Percentiles rank a stretch among this genome's conserved stretches.
Evolutionary conservation across 2,797 vertebrate genomes (phyloP).

Genomic region (Girardinus metallicus): DNA sequence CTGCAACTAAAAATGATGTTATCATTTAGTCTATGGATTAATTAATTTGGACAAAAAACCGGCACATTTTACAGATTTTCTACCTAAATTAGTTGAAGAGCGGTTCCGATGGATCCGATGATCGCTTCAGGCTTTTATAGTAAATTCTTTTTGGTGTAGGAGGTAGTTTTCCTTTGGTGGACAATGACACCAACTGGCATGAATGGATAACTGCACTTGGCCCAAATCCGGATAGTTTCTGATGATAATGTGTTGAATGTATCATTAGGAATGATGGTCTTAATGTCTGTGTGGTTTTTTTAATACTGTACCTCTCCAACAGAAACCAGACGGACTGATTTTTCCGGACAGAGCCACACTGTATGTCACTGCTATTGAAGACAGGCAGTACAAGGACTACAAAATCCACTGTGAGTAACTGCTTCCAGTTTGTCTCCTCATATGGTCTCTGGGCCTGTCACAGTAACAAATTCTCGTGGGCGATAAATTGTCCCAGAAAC

Average conservation of each 20-base stretch:
- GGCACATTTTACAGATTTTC: no score
- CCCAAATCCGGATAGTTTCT: no score
- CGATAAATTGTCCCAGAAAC: no score
- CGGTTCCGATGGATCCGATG: no score
- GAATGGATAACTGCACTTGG: background rate
- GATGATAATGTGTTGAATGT: no score
- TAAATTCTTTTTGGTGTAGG: background rate
- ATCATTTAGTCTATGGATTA: no score
- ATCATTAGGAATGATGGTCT: background rate
- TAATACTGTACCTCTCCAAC: background rate
- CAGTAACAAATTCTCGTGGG: no score
- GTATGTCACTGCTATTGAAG: conserved; percentile 93
- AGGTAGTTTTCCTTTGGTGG: background rate
- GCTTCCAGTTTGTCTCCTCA: background rate
- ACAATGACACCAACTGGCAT: background rate
- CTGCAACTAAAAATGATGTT: no score
- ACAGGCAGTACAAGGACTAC: conserved; percentile 95
- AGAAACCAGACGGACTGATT: conserved; percentile 93
- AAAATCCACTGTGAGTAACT: conserved; percentile 92
- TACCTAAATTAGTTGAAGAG: no score
- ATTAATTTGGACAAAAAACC: no score
- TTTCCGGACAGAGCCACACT: conserved; percentile 93
- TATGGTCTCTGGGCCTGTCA: no score
- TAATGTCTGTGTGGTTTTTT: background rate
- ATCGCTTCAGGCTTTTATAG: no score